These are phyloP conservation scores for Falcaria lacertinaria DNA, from an alignment of 2,888 invertebrate species.

Conservation along the genomic window DNA sequence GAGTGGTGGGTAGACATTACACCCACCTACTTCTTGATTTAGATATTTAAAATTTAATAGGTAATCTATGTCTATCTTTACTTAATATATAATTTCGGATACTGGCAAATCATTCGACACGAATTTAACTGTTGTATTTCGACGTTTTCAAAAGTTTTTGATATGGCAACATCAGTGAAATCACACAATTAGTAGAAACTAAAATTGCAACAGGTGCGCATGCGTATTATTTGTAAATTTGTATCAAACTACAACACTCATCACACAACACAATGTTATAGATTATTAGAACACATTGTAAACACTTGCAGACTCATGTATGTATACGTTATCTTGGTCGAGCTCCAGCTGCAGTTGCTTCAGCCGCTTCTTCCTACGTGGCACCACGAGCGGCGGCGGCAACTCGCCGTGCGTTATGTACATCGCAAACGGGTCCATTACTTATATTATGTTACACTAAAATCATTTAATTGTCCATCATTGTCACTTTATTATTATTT, in stretches of 20 bases:
- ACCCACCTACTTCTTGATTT: too few relatives aligned
- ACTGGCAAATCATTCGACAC: too few relatives aligned
- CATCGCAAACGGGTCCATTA: constrained; percentile 70
- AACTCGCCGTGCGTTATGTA: constrained; percentile 66
- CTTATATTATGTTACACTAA: too few relatives aligned
- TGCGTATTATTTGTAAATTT: background rate
- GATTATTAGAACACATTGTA: background rate
- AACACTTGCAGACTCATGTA: constrained; percentile 9
- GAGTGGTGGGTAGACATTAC: too few relatives aligned
- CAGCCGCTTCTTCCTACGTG: constrained; percentile 67
- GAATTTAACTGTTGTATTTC: too few relatives aligned
- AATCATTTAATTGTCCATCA: constrained; percentile 27
- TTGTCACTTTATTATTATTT: constrained; percentile 38
- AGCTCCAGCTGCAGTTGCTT: constrained; percentile 63
- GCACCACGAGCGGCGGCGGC: constrained; percentile 64
- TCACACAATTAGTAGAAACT: too few relatives aligned
- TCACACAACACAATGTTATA: background rate
- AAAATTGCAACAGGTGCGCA: background rate
- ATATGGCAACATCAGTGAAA: too few relatives aligned
- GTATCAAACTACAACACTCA: background rate
- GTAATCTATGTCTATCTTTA: too few relatives aligned
- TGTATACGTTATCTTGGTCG: constrained; percentile 40
- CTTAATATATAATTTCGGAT: too few relatives aligned
- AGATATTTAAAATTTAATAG: too few relatives aligned
- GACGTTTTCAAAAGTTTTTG: too few relatives aligned